Conservation (phyloP, 1,140 invertebrate species). For the Aphidius gifuensis region DNA sequence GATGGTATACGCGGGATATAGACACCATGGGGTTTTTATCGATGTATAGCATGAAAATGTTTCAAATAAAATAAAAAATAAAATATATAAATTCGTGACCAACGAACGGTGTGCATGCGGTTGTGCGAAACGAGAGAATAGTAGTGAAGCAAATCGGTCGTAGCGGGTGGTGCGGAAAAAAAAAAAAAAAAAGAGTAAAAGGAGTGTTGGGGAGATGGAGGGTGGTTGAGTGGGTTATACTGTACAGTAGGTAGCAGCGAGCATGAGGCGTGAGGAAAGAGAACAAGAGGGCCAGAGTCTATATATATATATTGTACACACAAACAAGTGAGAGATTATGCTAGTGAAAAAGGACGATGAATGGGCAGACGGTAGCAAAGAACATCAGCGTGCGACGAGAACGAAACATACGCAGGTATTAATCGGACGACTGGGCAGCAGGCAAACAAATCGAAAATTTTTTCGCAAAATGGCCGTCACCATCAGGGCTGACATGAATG, state of each 20-base stretch:
- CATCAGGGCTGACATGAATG: conserved; percentile 47
- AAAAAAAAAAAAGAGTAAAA: conserved; percentile 7
- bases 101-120: conserved; percentile 9
- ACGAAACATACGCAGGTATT: conserved; percentile 49
- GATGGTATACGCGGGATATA: neutral
- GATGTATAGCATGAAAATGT: neutral
- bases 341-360: conserved; percentile 33
- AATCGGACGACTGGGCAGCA: conserved; percentile 26
- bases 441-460: conserved; percentile 54
- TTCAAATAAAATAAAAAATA: conserved; percentile 3
- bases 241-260: no score
- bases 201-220: conserved; percentile 11
- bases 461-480: conserved; percentile 57
- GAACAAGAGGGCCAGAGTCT: no score
- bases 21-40: conserved; percentile 20
- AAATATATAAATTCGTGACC: conserved; percentile 5
- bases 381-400: conserved; percentile 11
- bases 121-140: conserved; percentile 14
- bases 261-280: no score
- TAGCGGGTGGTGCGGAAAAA: neutral
- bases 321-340: conserved; percentile 19
- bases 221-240: neutral
- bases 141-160: neutral
- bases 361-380: conserved; percentile 36
- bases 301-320: neutral